Base-by-base conservation (phyloP, 2,888 invertebrate species). In the Entomobrya proxima region DNA sequence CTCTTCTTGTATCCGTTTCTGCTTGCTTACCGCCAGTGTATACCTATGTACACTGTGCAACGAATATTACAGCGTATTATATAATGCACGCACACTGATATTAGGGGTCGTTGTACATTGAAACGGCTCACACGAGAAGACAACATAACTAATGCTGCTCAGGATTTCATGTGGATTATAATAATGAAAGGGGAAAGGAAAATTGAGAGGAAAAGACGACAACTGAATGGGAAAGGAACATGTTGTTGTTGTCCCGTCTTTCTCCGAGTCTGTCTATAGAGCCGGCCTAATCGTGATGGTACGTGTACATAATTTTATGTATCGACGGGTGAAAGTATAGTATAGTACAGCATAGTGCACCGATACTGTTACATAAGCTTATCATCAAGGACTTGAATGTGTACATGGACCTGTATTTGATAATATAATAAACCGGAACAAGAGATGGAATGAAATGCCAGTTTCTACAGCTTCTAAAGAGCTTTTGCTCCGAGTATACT, bases 121-220 rank as follows among this genome's bases (percentile, higher is more conserved):
- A 27, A 75, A 64, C 18, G 76, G 64, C 76, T 82, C 52, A 52
- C 75, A 50, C 61, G n/a, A n/a, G 27, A 74, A 44, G 82, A 84
- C 81, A 69, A 76, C 64, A 84, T 84, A 84, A 84, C 69, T 84
- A 84, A 84, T 84, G 83, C 83, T 77, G 32, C 83, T 84, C 83
- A 84, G 83, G 83, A 77, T 84, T 84, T 77, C 83, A 84, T 84
- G 83, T 69, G 83, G 83, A 84, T 84, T 84, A 84, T 77, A 77
- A 77, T 84, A 84, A 84, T 84, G 83, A 83, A 83, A 83, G 75
- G 83, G 81, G 47, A 75, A 64, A 79, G 32, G 67, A 52, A 80
- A 80, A 80, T 80, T 24, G 80, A 72, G 82, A 74, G 74, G 80
- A 24, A 78, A 79, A 79, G 55, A 52, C 52, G 72, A 50, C 61